Evolutionary conservation across 1,140 invertebrate genomes (phyloP).

Genomic region (Geopemphigus sp.): DNA sequence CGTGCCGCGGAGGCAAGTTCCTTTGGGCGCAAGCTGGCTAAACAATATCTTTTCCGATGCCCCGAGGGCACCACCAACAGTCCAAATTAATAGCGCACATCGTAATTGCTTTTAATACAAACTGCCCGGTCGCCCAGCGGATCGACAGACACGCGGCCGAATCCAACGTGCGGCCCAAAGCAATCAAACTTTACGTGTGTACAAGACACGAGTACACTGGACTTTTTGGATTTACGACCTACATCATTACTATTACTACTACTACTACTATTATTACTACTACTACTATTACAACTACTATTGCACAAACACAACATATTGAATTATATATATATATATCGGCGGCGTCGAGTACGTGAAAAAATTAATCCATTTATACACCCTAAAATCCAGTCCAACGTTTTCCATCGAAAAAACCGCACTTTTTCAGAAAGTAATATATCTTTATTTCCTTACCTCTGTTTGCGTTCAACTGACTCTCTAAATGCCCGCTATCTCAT

Average conservation of each 20-base stretch:
- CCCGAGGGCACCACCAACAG: conserved; percentile 38
- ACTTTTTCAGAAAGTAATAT: no score
- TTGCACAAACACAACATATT: background rate
- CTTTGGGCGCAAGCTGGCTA: conserved; percentile 45
- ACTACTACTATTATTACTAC: no score
- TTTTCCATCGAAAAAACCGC: background rate
- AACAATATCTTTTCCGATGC: conserved; percentile 49
- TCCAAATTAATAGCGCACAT: conserved; percentile 49
- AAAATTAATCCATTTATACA: background rate
- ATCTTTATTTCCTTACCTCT: no score
- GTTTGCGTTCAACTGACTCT: no score
- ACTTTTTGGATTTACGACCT: conserved; percentile 39
- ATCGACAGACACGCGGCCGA: conserved; percentile 33
- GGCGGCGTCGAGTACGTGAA: no score
- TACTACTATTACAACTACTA: no score
- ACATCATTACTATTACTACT: no score
- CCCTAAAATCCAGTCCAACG: background rate
- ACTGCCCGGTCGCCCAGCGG: conserved; percentile 34
- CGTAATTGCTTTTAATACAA: conserved; percentile 49
- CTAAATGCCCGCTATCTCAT: no score
- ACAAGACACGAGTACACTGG: conserved; percentile 5
- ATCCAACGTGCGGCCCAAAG: conserved; percentile 24
- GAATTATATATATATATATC: background rate
- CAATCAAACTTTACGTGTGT: conserved; percentile 44
- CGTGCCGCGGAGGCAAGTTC: conserved; percentile 11